Evolutionary conservation across 2,797 vertebrate genomes (phyloP), one percentile per base, ranked within the genome.

Genomic region (Parotocinclus haroldoi): DNA sequence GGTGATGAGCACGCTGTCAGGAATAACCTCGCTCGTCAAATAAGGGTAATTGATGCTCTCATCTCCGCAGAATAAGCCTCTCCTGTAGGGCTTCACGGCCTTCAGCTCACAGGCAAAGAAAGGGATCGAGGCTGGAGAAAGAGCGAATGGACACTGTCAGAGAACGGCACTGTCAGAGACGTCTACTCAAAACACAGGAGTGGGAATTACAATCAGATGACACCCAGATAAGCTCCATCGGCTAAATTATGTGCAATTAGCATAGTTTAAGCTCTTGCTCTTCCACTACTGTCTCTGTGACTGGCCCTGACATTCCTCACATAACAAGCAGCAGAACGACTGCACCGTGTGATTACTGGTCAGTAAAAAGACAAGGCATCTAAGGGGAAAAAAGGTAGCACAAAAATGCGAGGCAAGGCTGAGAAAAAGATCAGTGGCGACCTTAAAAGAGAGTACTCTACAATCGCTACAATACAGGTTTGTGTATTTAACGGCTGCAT

Each of bases 21-120:
- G 76, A 54, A 92, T 85, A 60, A 87, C 84, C 71, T 92, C 89
- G 0, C 4, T 58, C n/a, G 66, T 49, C 19, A 78, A 16, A 5
- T 68, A 67, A 0, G 92, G 90, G 72, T 91, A 92, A 3, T 77
- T 87, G 82, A 93, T 92, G 78, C 80, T 88, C 71, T 79, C 13
- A 73, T 94, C 91, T 9, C 88, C 86, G 2, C 91, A 93, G 86
- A 92, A 93, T 77, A 92, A 91, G 5, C 92, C 92, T 27, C 84
- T 85, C 48, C 45, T 81, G 62, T 91, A 83, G 0, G 92, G 84
- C 9, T 77, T 81, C 61, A 92, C 86, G 0, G 88, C 77, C 67
- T 85, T 82, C 53, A 91, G 71, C 80, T 93, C 91, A 9, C 89
- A 91, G 2, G 88, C 87, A 68, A 91, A 83, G 81, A 92, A 91